Evolutionary conservation across 2,113 vertebrate genomes (phyloP), one percentile per base, ranked within the genome.

Genomic region (Aspidoscelis tigris): DNA sequence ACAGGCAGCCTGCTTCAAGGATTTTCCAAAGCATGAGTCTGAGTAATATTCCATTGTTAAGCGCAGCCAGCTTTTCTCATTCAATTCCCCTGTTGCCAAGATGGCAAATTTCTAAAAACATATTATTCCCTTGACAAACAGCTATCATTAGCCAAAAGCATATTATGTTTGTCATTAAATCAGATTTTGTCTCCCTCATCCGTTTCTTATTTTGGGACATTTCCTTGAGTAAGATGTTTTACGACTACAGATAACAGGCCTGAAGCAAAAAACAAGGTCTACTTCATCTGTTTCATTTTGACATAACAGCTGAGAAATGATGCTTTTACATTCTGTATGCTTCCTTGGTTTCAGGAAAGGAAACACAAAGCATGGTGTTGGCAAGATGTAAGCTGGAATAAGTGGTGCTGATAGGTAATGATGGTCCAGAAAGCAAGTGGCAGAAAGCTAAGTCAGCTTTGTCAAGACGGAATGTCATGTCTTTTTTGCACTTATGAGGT

Each of bases 81-180:
- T 84, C 71, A 41, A 73, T 78, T 84, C 76, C 69, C 68, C 20
- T 50, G 70, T 24, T 74, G 50, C 66, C 69, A 55, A 74, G 33
- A 66, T 47, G 50, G 43, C 61, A 73, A 74, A 69, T 43, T 53
- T 84, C 83, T 74, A 84, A 80, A 79, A 66, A 85, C 72, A 84
- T 26, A 84, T 5, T 50, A 74, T 85, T 85, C 43, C 70, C 77
- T 9, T 53, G 77, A 74, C 3, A 8, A 41, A 66, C 24, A 53
- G 4, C 68, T 20, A 14, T 80, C 69, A 50, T 74, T 74, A 33
- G 70, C 8, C 22, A 58, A 66, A 80, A 66, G 74, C 22, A 65
- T 12, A 16, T 5, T 47, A 58, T 18, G 75, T 41, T 78, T 20
- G 72, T 79, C 73, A 2, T 26, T 26, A 26, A 74, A 41, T 20